Conservation (phyloP, 1,140 invertebrate genomes). For the Aphaenogaster ashmeadi region DNA sequence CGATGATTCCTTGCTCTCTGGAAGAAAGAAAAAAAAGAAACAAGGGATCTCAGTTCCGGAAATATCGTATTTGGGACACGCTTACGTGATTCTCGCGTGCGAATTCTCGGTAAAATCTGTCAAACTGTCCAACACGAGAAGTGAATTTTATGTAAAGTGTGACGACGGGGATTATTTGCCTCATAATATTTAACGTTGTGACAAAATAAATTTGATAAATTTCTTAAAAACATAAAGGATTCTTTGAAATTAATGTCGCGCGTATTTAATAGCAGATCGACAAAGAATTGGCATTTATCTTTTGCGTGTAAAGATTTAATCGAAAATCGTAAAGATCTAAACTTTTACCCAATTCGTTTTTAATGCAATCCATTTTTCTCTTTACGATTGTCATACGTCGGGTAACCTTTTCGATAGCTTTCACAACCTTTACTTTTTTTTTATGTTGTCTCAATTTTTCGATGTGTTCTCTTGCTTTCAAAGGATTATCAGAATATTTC, state of each 20-base stretch:
- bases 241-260: not conserved
- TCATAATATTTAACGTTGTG: not conserved
- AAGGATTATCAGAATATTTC: not conserved
- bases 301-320: not conserved
- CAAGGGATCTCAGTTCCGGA: not conserved
- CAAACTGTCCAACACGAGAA: not conserved
- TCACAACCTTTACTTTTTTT: not conserved
- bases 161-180: not conserved
- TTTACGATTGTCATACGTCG: conserved; percentile 1
- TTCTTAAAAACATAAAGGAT: not conserved
- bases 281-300: not conserved
- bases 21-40: conserved; percentile 11
- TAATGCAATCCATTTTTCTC: conserved; percentile 18
- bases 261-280: not conserved
- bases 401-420: conserved; percentile 35
- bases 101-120: conserved; percentile 1
- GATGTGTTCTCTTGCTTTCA: not conserved
- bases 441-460: not conserved
- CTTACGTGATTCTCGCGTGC: not conserved
- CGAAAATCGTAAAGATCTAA: not conserved
- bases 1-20: not conserved
- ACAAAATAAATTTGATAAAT: not conserved
- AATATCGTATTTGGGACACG: not conserved
- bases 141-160: not conserved
- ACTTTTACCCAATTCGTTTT: conserved; percentile 1